Conservation (phyloP, 53 echinoderm and acorn worm genomes). For the Echinometra lucunter region DNA sequence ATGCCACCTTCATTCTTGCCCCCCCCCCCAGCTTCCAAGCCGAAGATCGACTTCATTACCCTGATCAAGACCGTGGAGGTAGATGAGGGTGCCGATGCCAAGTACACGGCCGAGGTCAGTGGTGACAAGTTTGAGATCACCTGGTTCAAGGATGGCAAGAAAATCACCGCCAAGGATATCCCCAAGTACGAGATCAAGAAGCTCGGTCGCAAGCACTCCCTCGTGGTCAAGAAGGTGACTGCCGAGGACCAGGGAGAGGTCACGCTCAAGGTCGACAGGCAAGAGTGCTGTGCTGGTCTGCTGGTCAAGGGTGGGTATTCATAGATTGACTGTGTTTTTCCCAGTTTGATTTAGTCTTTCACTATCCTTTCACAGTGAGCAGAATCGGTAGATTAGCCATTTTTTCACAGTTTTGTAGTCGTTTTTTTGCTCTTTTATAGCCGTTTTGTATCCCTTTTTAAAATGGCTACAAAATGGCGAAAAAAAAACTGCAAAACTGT, state of each 20-base stretch:
- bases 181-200: conserved; percentile 90
- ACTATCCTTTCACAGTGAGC: too few relatives aligned
- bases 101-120: conserved; percentile 84
- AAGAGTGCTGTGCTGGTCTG: conserved; percentile 86
- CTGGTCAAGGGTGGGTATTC: conserved; percentile 84
- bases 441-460: too few relatives aligned
- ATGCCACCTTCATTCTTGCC: not conserved
- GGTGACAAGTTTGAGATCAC: conserved; percentile 84
- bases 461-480: too few relatives aligned
- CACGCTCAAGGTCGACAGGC: conserved; percentile 78
- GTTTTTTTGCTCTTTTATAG: too few relatives aligned
- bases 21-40: conserved; percentile 81
- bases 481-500: too few relatives aligned
- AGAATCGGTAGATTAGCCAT: too few relatives aligned
- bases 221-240: conserved; percentile 85
- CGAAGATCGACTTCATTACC: conserved; percentile 93
- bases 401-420: too few relatives aligned
- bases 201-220: conserved; percentile 85
- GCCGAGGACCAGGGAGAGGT: conserved; percentile 89
- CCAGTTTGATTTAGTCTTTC: too few relatives aligned
- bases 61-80: conserved; percentile 89
- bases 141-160: conserved; percentile 90
- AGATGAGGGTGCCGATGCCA: conserved; percentile 86
- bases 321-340: too few relatives aligned
- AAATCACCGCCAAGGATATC: conserved; percentile 83